Base-by-base conservation (phyloP, 2,888 invertebrate species). In the Parnassius mnemosyne region DNA sequence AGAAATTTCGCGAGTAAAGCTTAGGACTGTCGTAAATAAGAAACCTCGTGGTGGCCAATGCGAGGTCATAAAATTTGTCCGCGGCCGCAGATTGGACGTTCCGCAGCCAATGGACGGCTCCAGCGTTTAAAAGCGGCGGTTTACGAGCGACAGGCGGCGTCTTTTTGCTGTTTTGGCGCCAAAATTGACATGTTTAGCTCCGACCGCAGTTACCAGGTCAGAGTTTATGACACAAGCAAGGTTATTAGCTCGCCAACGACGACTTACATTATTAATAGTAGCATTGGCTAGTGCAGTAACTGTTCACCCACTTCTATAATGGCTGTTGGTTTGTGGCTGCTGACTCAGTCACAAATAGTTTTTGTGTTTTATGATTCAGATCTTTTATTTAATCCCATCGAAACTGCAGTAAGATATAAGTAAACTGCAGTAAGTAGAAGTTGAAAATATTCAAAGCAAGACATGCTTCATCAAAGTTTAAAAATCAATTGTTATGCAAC, bases 1-100 rank as follows among this genome's bases (percentile, higher is more conserved):
- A 91, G 90, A 89, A 89, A 85, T 87, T 90, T 91, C 77, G 89
- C 89, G 85, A 84, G 84, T 82, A 79, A 86, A 86, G 88, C 89
- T 89, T 83, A 85, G 85, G 80, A 81, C 78, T 78, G 83, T 89
- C 90, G 88, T 90, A 89, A 89, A 89, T 84, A 84, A 84, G 84
- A 83, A 80, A 87, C 85, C 84, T 79, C 86, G 77, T 76, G 75
- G 78, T 80, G 79, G 76, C 89, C 89, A 88, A 89, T 87, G 83
- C 80, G 68, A 65, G 76, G 72, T 80, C 80, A 80, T 90, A 84
- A 90, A 89, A 85, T 86, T 83, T 79, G 83, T 81, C 83, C 79
- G 80, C 76, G 79, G 75, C 72, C 73, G 78, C 75, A 74, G 81
- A 88, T 90, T 89, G 89, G 90, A 79, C 81, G 82, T 79, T 71